phyloP scores from a whole-genome alignment of 1,140 invertebrate species.

The Drosophila bipectinata region DNA sequence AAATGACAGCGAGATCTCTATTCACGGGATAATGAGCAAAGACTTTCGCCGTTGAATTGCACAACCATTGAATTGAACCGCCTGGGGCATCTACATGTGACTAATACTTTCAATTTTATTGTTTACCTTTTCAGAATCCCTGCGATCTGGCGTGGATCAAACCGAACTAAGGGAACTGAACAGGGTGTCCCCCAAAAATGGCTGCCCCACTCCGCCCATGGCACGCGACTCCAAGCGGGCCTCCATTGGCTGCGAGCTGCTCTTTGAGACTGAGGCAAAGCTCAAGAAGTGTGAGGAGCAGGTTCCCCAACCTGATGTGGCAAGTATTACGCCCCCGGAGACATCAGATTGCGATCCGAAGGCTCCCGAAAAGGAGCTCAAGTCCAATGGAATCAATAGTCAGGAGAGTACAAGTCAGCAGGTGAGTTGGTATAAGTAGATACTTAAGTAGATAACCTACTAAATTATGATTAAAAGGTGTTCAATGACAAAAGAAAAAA shows the following conservation, averaged over 20 bases:
- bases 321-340: constrained; percentile 2
- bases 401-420: background rate
- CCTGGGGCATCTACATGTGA: constrained; percentile 5
- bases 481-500: no score
- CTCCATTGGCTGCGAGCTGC: constrained; percentile 52
- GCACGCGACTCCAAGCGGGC: constrained; percentile 57
- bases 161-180: constrained; percentile 60
- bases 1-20: constrained; percentile 24
- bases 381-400: constrained; percentile 16
- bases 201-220: constrained; percentile 23
- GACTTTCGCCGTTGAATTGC: constrained; percentile 32
- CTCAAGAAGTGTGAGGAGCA: constrained; percentile 48
- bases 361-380: background rate
- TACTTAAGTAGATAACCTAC: no score
- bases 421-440: background rate
- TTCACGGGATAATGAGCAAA: constrained; percentile 15
- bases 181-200: constrained; percentile 15
- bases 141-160: constrained; percentile 66
- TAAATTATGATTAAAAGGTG: no score
- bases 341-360: background rate
- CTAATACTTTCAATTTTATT: background rate
- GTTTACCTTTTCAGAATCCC: constrained; percentile 54
- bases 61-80: background rate
- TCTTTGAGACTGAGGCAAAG: constrained; percentile 62
- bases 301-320: background rate